Evolutionary conservation across 1,140 invertebrate genomes (phyloP).

Genomic region (Oncopodura yosiiana): DNA sequence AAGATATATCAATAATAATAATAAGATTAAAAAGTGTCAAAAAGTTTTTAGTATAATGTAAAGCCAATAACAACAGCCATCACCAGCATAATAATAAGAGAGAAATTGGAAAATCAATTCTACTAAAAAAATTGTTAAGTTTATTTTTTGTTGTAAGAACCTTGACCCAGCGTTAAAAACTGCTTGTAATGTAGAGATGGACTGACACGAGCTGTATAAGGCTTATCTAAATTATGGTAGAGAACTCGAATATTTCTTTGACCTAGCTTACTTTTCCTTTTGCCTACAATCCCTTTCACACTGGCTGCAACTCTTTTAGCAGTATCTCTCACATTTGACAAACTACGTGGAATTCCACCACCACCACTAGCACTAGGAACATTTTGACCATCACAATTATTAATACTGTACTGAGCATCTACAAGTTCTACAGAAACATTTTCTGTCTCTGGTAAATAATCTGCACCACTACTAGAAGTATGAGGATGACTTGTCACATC

Average conservation of each 20-base stretch:
- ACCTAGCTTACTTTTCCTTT: constrained; percentile 13
- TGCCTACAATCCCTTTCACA: constrained; percentile 29
- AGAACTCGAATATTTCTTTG: constrained; percentile 28
- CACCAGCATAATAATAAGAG: too few relatives aligned
- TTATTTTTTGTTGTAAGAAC: constrained; percentile 11
- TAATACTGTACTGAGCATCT: constrained; percentile 8
- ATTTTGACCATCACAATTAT: constrained; percentile 13
- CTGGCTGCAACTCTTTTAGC: constrained; percentile 24
- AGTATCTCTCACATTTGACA: constrained; percentile 20
- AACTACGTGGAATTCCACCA: constrained; percentile 1
- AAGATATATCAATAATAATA: not conserved
- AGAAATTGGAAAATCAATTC: not conserved
- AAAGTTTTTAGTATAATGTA: too few relatives aligned
- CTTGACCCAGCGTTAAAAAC: constrained; percentile 33
- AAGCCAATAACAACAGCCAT: too few relatives aligned
- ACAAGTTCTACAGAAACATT: constrained; percentile 34
- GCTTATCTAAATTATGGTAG: constrained; percentile 35
- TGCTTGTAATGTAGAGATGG: constrained; percentile 30
- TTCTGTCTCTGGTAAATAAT: constrained; percentile 26
- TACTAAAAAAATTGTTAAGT: constrained; percentile 1
- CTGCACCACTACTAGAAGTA: not conserved
- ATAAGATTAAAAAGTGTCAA: not conserved
- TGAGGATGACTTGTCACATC: constrained; percentile 19
- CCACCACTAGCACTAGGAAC: constrained; percentile 8
- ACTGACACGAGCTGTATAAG: constrained; percentile 31